phyloP scores from a whole-genome alignment of 2,888 invertebrate genomes.

The Spilosoma lubricipeda region DNA sequence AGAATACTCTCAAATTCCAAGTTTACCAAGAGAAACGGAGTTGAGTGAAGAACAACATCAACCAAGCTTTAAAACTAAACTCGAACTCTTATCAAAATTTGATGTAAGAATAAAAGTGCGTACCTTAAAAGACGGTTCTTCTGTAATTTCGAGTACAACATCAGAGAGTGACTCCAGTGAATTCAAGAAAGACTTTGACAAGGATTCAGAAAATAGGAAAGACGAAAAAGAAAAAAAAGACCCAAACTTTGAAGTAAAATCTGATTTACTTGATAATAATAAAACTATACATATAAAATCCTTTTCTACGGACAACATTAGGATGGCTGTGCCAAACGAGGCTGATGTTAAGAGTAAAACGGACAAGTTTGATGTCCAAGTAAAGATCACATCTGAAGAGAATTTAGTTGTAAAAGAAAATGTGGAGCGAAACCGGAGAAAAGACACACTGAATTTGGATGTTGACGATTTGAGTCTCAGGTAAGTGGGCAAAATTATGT shows the following conservation, averaged over 20 bases:
- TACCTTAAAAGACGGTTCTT: conserved; percentile 78
- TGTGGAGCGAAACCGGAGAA: conserved; percentile 66
- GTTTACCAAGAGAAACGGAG: conserved; percentile 53
- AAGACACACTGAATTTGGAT: conserved; percentile 83
- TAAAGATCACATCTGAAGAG: conserved; percentile 82
- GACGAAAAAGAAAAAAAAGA: conserved; percentile 54
- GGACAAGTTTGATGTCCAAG: conserved; percentile 83
- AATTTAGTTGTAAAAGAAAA: conserved; percentile 78
- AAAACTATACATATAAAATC: conserved; percentile 68
- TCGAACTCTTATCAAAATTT: conserved; percentile 83
- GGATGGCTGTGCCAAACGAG: conserved; percentile 83
- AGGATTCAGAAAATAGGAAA: conserved; percentile 52
- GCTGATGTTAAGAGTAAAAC: conserved; percentile 74
- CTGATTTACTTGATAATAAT: conserved; percentile 51
- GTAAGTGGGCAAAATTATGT: conserved; percentile 49
- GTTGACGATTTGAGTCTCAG: conserved; percentile 85
- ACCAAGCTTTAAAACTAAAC: conserved; percentile 77
- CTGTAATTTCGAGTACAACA: conserved; percentile 69
- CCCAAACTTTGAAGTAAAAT: conserved; percentile 65
- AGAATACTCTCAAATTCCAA: conserved; percentile 63
- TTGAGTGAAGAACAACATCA: conserved; percentile 52
- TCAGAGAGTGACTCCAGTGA: conserved; percentile 75
- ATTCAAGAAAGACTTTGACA: conserved; percentile 49
- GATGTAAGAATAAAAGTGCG: conserved; percentile 85
- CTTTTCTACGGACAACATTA: conserved; percentile 73